Conservation (phyloP, 1,140 invertebrate species). For the Temnothorax nylanderi region DNA sequence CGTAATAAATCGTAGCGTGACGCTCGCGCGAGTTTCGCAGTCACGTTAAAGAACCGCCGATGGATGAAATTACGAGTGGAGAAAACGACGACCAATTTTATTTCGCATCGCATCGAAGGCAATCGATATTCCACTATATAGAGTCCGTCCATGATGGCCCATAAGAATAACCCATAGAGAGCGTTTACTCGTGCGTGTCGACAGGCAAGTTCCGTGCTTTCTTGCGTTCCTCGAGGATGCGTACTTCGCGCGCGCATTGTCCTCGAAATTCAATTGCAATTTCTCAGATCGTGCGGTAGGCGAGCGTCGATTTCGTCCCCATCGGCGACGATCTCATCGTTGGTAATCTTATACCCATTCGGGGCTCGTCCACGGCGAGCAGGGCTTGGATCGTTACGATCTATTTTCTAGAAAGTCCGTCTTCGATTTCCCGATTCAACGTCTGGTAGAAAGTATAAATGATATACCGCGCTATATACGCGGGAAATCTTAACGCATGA, state of each 20-base stretch:
- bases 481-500: conserved; percentile 62
- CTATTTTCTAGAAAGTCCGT: conserved; percentile 66
- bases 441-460: conserved; percentile 66
- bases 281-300: conserved; percentile 47
- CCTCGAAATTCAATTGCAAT: conserved; percentile 71
- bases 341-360: not conserved
- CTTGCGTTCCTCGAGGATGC: conserved; percentile 59
- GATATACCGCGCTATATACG: conserved; percentile 16
- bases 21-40: not conserved
- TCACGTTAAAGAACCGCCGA: not conserved
- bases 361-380: not conserved
- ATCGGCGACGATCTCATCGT: not conserved
- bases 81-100: conserved; percentile 33
- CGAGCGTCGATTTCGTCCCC: conserved; percentile 16
- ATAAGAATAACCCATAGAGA: conserved; percentile 59
- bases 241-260: conserved; percentile 55
- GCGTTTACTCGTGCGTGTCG: conserved; percentile 68
- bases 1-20: not conserved
- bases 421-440: conserved; percentile 63
- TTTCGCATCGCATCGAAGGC: not conserved
- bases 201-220: conserved; percentile 70
- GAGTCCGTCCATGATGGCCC: conserved; percentile 18
- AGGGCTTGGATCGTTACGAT: not conserved
- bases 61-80: conserved; percentile 27
- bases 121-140: conserved; percentile 48